Evolutionary conservation across 2,888 invertebrate species (phyloP).

Genomic region (Phorcus lineatus): DNA sequence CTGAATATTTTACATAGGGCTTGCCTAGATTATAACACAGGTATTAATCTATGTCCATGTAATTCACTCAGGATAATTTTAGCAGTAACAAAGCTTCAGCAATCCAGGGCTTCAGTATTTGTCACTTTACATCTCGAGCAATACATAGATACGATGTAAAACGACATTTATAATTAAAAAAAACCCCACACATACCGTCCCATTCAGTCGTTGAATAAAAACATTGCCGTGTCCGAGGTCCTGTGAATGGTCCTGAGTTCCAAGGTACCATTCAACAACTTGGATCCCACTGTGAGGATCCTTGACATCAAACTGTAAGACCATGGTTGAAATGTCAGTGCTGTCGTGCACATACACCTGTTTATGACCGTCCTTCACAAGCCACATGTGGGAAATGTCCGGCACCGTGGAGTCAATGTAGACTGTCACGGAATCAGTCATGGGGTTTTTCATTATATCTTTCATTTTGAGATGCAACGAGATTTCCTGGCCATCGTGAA

Average conservation of each 20-base stretch:
- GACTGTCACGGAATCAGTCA: slow-evolving; percentile 34
- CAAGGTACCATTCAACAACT: slow-evolving; percentile 46
- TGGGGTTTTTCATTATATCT: slow-evolving; percentile 45
- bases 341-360: slow-evolving; percentile 42
- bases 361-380: slow-evolving; percentile 37
- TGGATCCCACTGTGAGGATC: slow-evolving; percentile 50
- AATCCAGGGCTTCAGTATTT: too few species aligned
- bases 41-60: too few species aligned
- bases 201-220: slow-evolving; percentile 11
- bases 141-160: too few species aligned
- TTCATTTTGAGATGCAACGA: slow-evolving; percentile 33
- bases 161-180: too few species aligned
- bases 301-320: slow-evolving; percentile 42
- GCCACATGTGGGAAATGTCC: slow-evolving; percentile 41
- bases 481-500: slow-evolving; percentile 44
- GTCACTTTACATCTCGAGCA: too few species aligned
- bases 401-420: slow-evolving; percentile 44
- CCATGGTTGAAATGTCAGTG: slow-evolving; percentile 47
- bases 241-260: slow-evolving; percentile 24
- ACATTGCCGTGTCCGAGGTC: slow-evolving; percentile 33
- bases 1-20: too few species aligned
- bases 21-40: too few species aligned
- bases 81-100: too few species aligned
- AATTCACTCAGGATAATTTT: too few species aligned
- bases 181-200: slow-evolving; percentile 9